Conservation (phyloP, 2,797 vertebrate species). For the Cichlasoma orientale region DNA sequence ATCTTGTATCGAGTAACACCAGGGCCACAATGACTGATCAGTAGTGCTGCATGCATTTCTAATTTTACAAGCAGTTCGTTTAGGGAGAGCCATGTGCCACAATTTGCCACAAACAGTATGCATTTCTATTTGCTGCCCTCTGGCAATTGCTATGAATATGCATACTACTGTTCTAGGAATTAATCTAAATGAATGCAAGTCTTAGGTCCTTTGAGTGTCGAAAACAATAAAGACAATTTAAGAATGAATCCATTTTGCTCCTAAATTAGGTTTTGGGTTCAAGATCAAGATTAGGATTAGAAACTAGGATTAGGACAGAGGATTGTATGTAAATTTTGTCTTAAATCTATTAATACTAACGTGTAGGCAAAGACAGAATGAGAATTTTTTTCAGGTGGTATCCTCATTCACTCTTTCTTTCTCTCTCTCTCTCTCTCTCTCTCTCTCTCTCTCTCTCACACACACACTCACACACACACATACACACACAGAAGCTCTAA, state of each 20-base stretch:
- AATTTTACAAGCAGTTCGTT: neutral
- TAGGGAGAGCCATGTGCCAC: neutral
- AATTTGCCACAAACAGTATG: neutral
- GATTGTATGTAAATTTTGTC: neutral
- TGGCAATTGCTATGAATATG: neutral
- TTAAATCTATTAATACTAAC: neutral
- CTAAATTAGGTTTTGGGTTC: neutral
- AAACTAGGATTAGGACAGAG: neutral
- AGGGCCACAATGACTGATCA: neutral
- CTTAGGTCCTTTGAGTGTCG: neutral
- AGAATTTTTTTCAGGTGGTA: constrained; percentile 6
- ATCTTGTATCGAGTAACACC: neutral
- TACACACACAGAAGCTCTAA: constrained; percentile 58
- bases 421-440: neutral
- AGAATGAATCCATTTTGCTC: neutral
- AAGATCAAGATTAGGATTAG: neutral
- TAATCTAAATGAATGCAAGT: neutral
- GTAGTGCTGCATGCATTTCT: neutral
- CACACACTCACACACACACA: neutral
- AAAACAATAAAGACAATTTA: neutral
- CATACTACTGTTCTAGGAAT: neutral
- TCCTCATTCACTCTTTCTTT: neutral
- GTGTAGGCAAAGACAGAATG: neutral
- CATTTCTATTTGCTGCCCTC: neutral
- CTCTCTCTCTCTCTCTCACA: neutral